These are phyloP conservation scores for Drosophila trichaetosa DNA, from an alignment of 2,888 invertebrate genomes.

Conservation along the genomic window DNA sequence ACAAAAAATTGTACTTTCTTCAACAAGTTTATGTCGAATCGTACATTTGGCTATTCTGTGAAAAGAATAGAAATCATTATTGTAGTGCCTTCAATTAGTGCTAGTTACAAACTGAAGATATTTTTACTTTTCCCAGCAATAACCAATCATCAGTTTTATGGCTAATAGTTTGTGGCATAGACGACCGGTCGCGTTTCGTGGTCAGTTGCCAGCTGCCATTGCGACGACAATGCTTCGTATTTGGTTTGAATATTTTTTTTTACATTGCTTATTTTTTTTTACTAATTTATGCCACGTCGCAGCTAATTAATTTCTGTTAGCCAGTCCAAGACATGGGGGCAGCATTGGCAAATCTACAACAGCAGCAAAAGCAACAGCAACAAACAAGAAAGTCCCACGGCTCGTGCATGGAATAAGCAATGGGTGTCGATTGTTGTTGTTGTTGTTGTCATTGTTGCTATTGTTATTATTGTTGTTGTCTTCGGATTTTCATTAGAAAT, in stretches of 20 bases:
- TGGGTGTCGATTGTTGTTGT: constrained; percentile 33
- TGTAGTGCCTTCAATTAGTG: neutral
- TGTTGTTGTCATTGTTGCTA: constrained; percentile 21
- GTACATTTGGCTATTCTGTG: neutral
- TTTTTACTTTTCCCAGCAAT: neutral
- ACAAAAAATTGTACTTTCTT: neutral
- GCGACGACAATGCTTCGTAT: constrained; percentile 8
- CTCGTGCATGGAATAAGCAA: constrained; percentile 68
- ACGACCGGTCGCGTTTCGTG: neutral
- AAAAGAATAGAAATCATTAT: neutral
- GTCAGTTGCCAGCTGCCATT: neutral
- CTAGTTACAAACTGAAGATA: neutral
- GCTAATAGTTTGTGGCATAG: constrained; percentile 1
- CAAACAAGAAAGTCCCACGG: constrained; percentile 69
- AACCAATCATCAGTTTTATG: neutral
- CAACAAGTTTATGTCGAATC: neutral
- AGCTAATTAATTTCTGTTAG: constrained; percentile 77
- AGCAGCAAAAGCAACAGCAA: constrained; percentile 30
- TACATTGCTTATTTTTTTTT: constrained; percentile 13
- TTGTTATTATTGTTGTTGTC: constrained; percentile 23
- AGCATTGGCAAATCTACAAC: constrained; percentile 47
- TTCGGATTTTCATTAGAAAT: constrained; percentile 75
- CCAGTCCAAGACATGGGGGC: constrained; percentile 59
- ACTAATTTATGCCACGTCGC: constrained; percentile 79
- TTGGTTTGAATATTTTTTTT: constrained; percentile 29